A percentile compares a stretch with the other conserved stretches of the same genome.
These are phyloP conservation scores for Apogon talboti DNA, from an alignment of 2,797 vertebrate genomes.

Conservation along the genomic window DNA sequence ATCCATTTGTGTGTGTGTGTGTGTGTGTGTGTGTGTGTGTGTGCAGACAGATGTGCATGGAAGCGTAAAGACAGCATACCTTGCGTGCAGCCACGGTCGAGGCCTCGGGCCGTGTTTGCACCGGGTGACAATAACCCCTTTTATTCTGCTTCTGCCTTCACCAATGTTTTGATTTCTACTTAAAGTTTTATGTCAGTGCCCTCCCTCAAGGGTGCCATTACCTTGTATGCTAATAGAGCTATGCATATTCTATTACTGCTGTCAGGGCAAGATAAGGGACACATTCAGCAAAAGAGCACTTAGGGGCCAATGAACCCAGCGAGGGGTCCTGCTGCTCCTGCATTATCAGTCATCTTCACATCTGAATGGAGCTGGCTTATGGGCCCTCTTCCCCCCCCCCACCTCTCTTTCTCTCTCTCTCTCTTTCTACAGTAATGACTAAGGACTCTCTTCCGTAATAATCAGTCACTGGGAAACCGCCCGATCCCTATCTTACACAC, in stretches of 20 bases:
- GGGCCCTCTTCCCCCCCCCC: slow-evolving; percentile 72
- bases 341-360: slow-evolving; percentile 91
- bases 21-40: slow-evolving; percentile 12
- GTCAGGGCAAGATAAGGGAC: slow-evolving; percentile 90
- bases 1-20: too few species aligned
- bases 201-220: slow-evolving; percentile 93
- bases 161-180: slow-evolving; percentile 97
- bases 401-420: slow-evolving; percentile 22
- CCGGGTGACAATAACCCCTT: slow-evolving; percentile 90
- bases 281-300: slow-evolving; percentile 89
- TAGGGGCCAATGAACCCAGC: slow-evolving; percentile 91
- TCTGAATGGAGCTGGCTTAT: slow-evolving; percentile 86
- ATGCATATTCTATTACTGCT: slow-evolving; percentile 95
- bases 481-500: slow-evolving; percentile 80
- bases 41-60: slow-evolving; percentile 69
- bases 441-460: slow-evolving; percentile 81
- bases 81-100: slow-evolving; percentile 71
- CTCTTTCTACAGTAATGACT: slow-evolving; percentile 69
- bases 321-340: slow-evolving; percentile 86
- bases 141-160: slow-evolving; percentile 86
- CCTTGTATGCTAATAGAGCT: slow-evolving; percentile 93
- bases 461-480: slow-evolving; percentile 81
- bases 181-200: slow-evolving; percentile 93
- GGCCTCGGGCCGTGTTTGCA: slow-evolving; percentile 84
- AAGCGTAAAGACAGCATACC: slow-evolving; percentile 75